These are phyloP conservation scores for Diorhabda sublineata DNA, from an alignment of 1,140 invertebrate genomes.

Conservation along the genomic window DNA sequence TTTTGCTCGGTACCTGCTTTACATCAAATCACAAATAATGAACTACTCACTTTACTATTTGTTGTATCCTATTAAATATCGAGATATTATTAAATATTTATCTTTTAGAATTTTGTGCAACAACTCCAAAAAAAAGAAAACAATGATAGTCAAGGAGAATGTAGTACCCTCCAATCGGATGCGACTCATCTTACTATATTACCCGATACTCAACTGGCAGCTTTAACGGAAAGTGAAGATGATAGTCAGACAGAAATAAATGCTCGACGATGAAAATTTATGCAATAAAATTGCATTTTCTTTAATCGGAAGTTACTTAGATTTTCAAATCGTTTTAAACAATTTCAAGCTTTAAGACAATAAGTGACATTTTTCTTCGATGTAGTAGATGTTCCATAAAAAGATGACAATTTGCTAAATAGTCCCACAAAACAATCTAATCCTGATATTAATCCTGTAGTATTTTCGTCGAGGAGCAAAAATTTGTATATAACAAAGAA, in stretches of 20 bases:
- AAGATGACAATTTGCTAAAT: background rate
- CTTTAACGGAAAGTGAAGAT: conserved; percentile 50
- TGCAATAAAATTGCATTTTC: background rate
- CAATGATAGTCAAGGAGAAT: conserved; percentile 55
- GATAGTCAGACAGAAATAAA: conserved; percentile 41
- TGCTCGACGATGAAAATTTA: conserved; percentile 27
- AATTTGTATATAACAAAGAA: no score
- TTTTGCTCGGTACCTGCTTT: no score
- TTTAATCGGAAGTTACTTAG: conserved; percentile 3
- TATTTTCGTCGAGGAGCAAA: no score
- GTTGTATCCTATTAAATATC: no score
- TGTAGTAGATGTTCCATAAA: conserved; percentile 14
- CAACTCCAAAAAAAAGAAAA: conserved; percentile 67
- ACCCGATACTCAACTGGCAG: conserved; percentile 50
- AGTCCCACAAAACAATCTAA: background rate
- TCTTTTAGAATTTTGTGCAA: conserved; percentile 71
- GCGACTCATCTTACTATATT: conserved; percentile 66
- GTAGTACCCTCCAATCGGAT: conserved; percentile 70
- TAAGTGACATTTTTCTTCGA: conserved; percentile 10
- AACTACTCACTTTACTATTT: no score
- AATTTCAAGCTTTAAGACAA: conserved; percentile 18
- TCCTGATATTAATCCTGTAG: no score
- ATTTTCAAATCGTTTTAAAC: conserved; percentile 5
- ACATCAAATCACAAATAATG: no score
- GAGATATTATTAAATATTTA: background rate